Percentiles rank a stretch among this genome's conserved stretches.
These are phyloP conservation scores for Platorchestia sp. DNA, from an alignment of 1,140 invertebrate genomes.

Conservation along the genomic window DNA sequence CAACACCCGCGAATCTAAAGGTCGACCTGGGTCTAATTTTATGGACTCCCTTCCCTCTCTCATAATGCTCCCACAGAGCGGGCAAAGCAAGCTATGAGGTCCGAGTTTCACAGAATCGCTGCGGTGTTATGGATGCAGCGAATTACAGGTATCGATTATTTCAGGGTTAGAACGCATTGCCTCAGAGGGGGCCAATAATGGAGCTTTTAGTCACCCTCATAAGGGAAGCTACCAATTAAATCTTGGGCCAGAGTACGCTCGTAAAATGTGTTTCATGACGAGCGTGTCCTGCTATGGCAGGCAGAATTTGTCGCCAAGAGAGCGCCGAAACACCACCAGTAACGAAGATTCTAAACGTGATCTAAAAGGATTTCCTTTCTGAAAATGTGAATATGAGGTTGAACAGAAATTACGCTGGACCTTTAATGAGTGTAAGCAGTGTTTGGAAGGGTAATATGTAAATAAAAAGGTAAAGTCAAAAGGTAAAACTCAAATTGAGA, in stretches of 20 bases:
- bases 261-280: neutral
- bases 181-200: neutral
- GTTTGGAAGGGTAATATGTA: too few relatives aligned
- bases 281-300: neutral
- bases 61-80: neutral
- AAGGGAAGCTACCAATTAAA: slow-evolving; percentile 21
- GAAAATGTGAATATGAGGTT: too few relatives aligned
- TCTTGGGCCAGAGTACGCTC: neutral
- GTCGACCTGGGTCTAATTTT: neutral
- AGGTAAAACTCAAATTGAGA: too few relatives aligned
- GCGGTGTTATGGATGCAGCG: neutral
- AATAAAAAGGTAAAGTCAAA: too few relatives aligned
- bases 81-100: neutral
- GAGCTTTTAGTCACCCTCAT: slow-evolving; percentile 27
- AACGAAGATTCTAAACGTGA: too few relatives aligned
- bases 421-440: too few relatives aligned
- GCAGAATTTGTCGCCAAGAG: neutral
- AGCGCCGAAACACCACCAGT: too few relatives aligned
- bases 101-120: neutral
- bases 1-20: neutral
- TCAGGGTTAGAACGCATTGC: neutral
- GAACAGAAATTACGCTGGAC: too few relatives aligned
- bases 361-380: too few relatives aligned
- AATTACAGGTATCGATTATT: slow-evolving; percentile 32
- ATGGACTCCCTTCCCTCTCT: neutral